Evolutionary conservation across 2,888 invertebrate genomes (phyloP), one percentile per base, ranked within the genome.

Genomic region (Perizoma flavofasciatum): DNA sequence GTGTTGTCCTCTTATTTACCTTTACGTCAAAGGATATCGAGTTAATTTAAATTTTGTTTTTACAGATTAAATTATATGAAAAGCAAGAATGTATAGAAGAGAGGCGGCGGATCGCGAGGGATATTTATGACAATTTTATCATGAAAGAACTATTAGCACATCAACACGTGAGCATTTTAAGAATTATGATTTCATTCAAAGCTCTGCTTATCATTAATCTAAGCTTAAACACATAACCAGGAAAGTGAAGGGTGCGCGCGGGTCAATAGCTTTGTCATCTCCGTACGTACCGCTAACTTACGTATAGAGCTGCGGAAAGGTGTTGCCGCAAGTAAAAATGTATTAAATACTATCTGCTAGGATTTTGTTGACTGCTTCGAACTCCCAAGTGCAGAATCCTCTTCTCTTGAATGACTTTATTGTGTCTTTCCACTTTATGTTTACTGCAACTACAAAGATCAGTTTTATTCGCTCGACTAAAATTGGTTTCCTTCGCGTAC

Each of bases 61-160:
- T 92, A 65, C 95, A 99, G 99, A 99, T 99, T 86, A 99, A 98
- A 94, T 95, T 96, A 89, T 99, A 97, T 93, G 99, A 99, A 93
- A 99, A 99, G 93, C 94, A 99, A 86, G 99, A 99, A 92, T 97
- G 98, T 79, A 95, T 96, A 67, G 99, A 99, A 78, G 99, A 99
- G 83, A 94, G 99, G 83, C 96, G 97, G 93, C 96, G 97, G 88
- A 95, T 97, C 80, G 99, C 99, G 65, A 95, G 97, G 81, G 98
- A 99, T 91, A 98, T 99, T 82, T 99, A 99, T 93, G 99, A 99
- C 93, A 98, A 98, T 94, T 99, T 98, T 94, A 99, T 99, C 86
- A 99, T 99, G 99, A 98, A 98, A 91, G 99, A 99, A 94, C 95
- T 99, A 88, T 94, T 99, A 88, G 97, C 99, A 73, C 98, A 98